Conservation (phyloP, 2,113 vertebrate genomes). For the Malurus elegans region DNA sequence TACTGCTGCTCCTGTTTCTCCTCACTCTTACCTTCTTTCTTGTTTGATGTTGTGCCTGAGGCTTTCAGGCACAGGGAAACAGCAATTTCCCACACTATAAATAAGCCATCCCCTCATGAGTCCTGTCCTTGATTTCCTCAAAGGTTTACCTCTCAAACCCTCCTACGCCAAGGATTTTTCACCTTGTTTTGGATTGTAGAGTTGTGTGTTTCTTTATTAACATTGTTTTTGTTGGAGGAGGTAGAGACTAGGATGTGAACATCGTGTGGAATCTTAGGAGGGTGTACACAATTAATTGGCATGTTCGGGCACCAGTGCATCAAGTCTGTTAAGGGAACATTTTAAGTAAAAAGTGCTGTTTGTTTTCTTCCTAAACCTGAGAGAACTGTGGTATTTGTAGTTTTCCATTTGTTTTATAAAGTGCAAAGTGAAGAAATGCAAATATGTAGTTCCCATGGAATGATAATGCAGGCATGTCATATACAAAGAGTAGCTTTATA, state of each 20-base stretch:
- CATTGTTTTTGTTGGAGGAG: neutral
- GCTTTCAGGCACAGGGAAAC: too few species aligned
- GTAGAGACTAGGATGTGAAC: neutral
- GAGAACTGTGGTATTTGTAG: neutral
- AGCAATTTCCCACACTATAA: slow-evolving; percentile 45
- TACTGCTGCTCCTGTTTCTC: slow-evolving; percentile 42
- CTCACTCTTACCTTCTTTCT: slow-evolving; percentile 41
- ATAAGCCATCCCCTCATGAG: neutral
- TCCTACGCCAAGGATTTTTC: neutral
- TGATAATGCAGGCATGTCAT: accelerated
- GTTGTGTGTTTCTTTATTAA: neutral
- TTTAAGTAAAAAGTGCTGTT: neutral
- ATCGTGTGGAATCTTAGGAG: neutral
- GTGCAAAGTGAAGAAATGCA: neutral
- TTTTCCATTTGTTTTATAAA: neutral
- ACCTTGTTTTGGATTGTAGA: neutral
- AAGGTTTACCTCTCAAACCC: neutral
- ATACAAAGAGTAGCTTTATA: neutral
- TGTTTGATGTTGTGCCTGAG: slow-evolving; percentile 49
- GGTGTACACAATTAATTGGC: neutral
- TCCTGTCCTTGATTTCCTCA: slow-evolving; percentile 12
- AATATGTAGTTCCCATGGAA: neutral
- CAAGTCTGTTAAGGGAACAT: neutral
- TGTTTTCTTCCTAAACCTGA: neutral
- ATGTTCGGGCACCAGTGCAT: neutral